Base-by-base conservation (phyloP, 1,140 invertebrate species). In the Anastrepha ludens region DNA sequence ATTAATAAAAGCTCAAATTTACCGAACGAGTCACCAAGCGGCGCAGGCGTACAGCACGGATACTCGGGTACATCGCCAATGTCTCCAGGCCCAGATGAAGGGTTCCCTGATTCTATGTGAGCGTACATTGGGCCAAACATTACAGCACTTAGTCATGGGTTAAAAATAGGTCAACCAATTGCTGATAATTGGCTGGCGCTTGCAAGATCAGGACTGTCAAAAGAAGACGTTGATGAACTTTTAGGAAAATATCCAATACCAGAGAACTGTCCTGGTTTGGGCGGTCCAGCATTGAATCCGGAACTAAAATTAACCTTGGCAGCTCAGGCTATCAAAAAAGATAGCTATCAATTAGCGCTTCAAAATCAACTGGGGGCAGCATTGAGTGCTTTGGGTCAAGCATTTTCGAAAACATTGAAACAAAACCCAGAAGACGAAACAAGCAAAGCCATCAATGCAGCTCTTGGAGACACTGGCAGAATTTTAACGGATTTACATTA, bases 371-470 rank as follows among this genome's bases (percentile, higher is more conserved):
- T 65, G 8, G 60, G 60, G 9, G 60, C 60, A 17, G 60, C 60
- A 62, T 62, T 65, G 9, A 65, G 64, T 5, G 64, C 64, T 3
- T 65, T 65, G 64, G 64, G 64, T 65, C 8, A 65, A 65, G 64
- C 64, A 9, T 65, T 65, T 65, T 65, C 64, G 29, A 65, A 65
- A 65, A 29, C 64, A 29, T 65, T 65, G 8, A 65, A 65, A 65
- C 64, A 65, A 29, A 20, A 65, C 20, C n/a, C 20, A 6, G n/a
- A 65, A 29, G 5, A 65, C 29, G 20, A 65, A 29, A 29, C 64
- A 65, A 65, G 29, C 29, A 65, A 29, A 20, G n/a, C 64, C 20
- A 29, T 65, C 9, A 29, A 65, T 29, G 64, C 64, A 65, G 64
- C 20, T 65, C 64, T 65, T 65, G 64, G 64, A 29, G 64, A 65